phyloP scores from a whole-genome alignment of 37 sponge, comb jelly and placozoan genomes.

The Bolinopsis microptera region DNA sequence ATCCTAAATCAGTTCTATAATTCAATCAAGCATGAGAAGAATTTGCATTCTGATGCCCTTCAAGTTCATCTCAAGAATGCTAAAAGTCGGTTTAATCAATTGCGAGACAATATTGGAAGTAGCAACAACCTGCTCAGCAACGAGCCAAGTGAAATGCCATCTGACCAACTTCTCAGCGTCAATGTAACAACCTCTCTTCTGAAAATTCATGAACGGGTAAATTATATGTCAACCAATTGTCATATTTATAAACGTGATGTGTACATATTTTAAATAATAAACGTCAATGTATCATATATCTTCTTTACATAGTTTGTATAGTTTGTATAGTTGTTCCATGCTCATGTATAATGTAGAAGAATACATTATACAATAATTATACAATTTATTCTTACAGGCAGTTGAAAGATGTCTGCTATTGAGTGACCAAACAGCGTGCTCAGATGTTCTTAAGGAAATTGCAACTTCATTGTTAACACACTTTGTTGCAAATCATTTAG shows the following conservation, averaged over 20 bases:
- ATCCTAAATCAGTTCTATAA: slow-evolving; percentile 39
- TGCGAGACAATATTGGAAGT: slow-evolving; percentile 30
- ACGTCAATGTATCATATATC: no score
- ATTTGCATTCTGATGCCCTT: neutral
- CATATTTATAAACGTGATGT: no score
- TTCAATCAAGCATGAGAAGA: slow-evolving; percentile 60
- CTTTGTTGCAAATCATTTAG: slow-evolving; percentile 44
- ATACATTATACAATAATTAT: no score
- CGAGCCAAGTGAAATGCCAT: slow-evolving; percentile 54
- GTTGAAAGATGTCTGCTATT: slow-evolving; percentile 53
- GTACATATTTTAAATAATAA: no score
- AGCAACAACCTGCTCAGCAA: neutral
- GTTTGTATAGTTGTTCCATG: no score
- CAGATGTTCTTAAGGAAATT: neutral
- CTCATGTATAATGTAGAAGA: no score
- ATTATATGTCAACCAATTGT: no score
- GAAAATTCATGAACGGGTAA: slow-evolving; percentile 41
- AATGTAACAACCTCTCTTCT: slow-evolving; percentile 58
- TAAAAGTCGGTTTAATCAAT: neutral
- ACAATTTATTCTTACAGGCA: neutral
- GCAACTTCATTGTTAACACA: slow-evolving; percentile 34
- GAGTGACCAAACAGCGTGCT: neutral
- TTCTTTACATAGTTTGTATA: no score
- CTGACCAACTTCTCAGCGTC: slow-evolving; percentile 29
- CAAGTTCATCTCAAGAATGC: slow-evolving; percentile 44